phyloP scores from a whole-genome alignment of 2,113 vertebrate species.

The Lamprologus speciosus region DNA sequence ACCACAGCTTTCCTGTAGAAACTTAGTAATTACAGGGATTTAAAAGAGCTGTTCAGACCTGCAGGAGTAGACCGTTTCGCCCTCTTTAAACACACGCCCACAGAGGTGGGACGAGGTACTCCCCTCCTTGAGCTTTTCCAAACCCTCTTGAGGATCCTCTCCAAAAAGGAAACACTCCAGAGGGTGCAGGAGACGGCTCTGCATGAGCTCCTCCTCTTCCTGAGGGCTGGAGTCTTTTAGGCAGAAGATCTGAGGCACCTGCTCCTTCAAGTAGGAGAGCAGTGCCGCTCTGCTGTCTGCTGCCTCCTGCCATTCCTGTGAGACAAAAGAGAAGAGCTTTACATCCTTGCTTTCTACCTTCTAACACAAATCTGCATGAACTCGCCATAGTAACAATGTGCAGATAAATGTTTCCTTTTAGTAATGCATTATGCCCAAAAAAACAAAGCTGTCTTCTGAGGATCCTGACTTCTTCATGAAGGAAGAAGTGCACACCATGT shows the following conservation, averaged over 20 bases:
- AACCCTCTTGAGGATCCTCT: slow-evolving; percentile 80
- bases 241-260: slow-evolving; percentile 85
- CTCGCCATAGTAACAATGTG: background rate
- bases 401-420: background rate
- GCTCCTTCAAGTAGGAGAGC: slow-evolving; percentile 79
- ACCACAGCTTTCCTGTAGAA: background rate
- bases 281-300: slow-evolving; percentile 75
- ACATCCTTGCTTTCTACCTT: background rate
- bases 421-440: background rate
- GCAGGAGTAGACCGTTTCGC: slow-evolving; percentile 97
- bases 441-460: background rate
- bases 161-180: slow-evolving; percentile 89
- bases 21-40: background rate
- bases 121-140: slow-evolving; percentile 84
- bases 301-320: slow-evolving; percentile 82
- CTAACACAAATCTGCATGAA: background rate
- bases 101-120: slow-evolving; percentile 84
- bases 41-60: slow-evolving; percentile 71
- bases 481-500: background rate
- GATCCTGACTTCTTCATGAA: background rate
- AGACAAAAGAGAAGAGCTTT: background rate
- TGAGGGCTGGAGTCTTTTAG: slow-evolving; percentile 74
- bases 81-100: slow-evolving; percentile 94
- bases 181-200: slow-evolving; percentile 75
- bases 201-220: slow-evolving; percentile 81